Conservation (phyloP, 2,797 vertebrate genomes). For the Lutjanus argentimaculatus region DNA sequence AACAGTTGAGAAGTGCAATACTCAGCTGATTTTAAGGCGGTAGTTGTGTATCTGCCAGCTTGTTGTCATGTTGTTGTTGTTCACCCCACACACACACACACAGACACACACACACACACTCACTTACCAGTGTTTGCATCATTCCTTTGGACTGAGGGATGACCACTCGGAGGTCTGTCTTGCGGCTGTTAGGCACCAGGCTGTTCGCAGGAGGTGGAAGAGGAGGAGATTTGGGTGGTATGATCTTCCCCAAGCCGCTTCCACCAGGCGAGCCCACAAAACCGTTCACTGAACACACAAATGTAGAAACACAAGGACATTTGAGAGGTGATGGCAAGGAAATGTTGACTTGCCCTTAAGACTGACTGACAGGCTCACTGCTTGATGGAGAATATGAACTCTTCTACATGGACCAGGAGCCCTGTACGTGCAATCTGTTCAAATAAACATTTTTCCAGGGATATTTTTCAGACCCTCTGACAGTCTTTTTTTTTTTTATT, state of each 20-base stretch:
- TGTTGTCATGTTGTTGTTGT: neutral
- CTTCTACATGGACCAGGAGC: neutral
- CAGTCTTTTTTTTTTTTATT: neutral
- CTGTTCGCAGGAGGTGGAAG: slow-evolving; percentile 89
- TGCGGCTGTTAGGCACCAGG: slow-evolving; percentile 86
- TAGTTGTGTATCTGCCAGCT: neutral
- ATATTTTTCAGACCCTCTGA: neutral
- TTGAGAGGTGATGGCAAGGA: neutral
- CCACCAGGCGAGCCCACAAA: slow-evolving; percentile 89
- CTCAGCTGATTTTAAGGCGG: neutral
- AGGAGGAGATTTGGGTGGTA: slow-evolving; percentile 91
- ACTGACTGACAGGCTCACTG: neutral
- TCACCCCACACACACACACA: slow-evolving; percentile 23
- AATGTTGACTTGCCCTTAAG: neutral
- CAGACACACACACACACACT: slow-evolving; percentile 37
- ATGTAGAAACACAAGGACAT: neutral
- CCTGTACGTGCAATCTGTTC: neutral
- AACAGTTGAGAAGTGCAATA: neutral
- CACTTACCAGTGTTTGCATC: slow-evolving; percentile 91
- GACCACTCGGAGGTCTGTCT: slow-evolving; percentile 93
- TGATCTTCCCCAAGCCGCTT: slow-evolving; percentile 89
- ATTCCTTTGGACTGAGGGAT: slow-evolving; percentile 94
- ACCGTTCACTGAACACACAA: slow-evolving; percentile 89
- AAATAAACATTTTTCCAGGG: neutral
- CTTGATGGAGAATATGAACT: neutral